Percentiles rank a stretch among this genome's conserved stretches.
Evolutionary conservation across 1,140 invertebrate genomes (phyloP).

Genomic region (Pogonomyrmex barbatus): DNA sequence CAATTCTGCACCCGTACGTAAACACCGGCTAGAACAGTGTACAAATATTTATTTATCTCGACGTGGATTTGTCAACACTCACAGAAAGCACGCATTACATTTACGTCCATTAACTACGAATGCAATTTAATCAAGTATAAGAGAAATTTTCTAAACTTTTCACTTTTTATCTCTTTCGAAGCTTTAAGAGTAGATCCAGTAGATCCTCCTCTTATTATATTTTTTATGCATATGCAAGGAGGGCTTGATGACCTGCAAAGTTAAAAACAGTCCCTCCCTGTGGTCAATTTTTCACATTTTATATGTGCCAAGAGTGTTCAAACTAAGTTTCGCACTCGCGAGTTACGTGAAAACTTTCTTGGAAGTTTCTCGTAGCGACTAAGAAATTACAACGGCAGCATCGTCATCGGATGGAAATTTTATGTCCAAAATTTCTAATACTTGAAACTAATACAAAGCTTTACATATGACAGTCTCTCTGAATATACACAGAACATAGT

Average conservation of each 20-base stretch:
- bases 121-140: background rate
- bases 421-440: background rate
- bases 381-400: conserved; percentile 10
- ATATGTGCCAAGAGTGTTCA: conserved; percentile 10
- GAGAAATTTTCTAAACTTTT: conserved; percentile 19
- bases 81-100: background rate
- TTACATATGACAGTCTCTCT: conserved; percentile 34
- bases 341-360: conserved; percentile 38
- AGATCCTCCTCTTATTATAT: conserved; percentile 1
- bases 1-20: conserved; percentile 30
- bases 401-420: conserved; percentile 40
- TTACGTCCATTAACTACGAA: background rate
- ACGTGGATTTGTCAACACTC: conserved; percentile 8
- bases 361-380: background rate
- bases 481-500: background rate
- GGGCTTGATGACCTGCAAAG: background rate
- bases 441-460: conserved; percentile 15
- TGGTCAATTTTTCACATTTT: conserved; percentile 42
- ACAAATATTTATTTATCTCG: background rate
- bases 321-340: conserved; percentile 33
- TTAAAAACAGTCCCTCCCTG: conserved; percentile 19
- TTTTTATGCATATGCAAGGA: conserved; percentile 10
- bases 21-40: background rate
- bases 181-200: background rate
- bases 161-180: background rate